Evolutionary conservation across 2,888 invertebrate species (phyloP).

Genomic region (Ceriagrion tenellum): DNA sequence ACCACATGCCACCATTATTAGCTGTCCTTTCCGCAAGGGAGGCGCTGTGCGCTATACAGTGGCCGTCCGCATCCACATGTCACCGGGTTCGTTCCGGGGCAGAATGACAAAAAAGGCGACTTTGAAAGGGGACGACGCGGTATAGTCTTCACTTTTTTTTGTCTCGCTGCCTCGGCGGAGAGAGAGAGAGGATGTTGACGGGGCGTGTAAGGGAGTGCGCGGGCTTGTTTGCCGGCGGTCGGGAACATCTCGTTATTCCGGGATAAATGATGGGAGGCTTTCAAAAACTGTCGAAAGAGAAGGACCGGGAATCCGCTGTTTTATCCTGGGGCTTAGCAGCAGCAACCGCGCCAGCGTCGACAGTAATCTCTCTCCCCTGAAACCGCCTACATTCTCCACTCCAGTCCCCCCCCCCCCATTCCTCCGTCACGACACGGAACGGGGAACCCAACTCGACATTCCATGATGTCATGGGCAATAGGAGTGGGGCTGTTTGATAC

Average conservation of each 20-base stretch:
- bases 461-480: too few species aligned
- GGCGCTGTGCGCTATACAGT: background rate
- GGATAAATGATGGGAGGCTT: conserved; percentile 36
- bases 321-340: background rate
- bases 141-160: background rate
- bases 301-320: background rate
- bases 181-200: background rate
- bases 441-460: background rate
- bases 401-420: background rate
- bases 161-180: background rate
- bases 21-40: background rate
- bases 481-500: too few species aligned
- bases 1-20: background rate
- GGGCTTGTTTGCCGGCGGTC: background rate
- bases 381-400: background rate
- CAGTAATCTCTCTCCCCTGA: background rate
- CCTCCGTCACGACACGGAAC: too few species aligned
- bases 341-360: background rate
- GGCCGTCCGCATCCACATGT: background rate
- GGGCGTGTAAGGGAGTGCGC: background rate
- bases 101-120: background rate
- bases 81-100: background rate
- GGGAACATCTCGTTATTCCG: conserved; percentile 28
- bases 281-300: conserved; percentile 38
- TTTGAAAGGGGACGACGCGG: background rate